These are phyloP conservation scores for Catostomus latipinnis DNA, from an alignment of 2,797 vertebrate genomes.

Conservation along the genomic window DNA sequence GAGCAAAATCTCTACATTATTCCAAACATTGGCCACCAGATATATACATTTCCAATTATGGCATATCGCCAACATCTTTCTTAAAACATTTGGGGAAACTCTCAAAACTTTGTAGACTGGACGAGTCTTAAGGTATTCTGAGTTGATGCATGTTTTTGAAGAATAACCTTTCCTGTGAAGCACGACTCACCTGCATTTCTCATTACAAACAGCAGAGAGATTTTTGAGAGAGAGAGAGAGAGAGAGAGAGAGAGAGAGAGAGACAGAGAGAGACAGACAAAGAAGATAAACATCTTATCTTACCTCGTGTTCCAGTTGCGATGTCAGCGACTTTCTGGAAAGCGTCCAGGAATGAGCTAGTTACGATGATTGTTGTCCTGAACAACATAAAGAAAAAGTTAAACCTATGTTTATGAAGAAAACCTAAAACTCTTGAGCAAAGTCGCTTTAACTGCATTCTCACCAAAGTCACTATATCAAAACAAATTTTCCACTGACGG, in stretches of 20 bases:
- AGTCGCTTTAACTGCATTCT: slow-evolving; percentile 6
- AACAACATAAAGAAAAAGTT: slow-evolving; percentile 34
- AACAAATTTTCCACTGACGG: slow-evolving; percentile 27
- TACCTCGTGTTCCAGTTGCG: slow-evolving; percentile 84
- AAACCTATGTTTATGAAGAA: background rate
- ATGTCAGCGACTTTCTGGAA: slow-evolving; percentile 88
- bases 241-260: background rate
- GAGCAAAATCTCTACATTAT: too few relatives aligned
- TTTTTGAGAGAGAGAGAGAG: background rate
- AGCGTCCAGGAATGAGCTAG: slow-evolving; percentile 83
- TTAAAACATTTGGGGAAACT: background rate
- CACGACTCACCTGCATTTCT: slow-evolving; percentile 23
- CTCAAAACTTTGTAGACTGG: background rate
- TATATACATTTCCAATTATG: background rate
- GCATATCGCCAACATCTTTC: background rate
- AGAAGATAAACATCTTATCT: slow-evolving; percentile 11
- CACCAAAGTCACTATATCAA: slow-evolving; percentile 44
- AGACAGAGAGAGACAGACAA: background rate
- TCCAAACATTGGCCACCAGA: too few relatives aligned
- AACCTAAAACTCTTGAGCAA: background rate
- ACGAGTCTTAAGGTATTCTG: background rate
- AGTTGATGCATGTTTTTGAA: slow-evolving; percentile 23
- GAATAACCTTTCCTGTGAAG: slow-evolving; percentile 30
- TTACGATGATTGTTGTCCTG: slow-evolving; percentile 81
- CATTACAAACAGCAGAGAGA: slow-evolving; percentile 16